Conservation (phyloP, 1,140 invertebrate genomes). For the Coelopa frigida region DNA sequence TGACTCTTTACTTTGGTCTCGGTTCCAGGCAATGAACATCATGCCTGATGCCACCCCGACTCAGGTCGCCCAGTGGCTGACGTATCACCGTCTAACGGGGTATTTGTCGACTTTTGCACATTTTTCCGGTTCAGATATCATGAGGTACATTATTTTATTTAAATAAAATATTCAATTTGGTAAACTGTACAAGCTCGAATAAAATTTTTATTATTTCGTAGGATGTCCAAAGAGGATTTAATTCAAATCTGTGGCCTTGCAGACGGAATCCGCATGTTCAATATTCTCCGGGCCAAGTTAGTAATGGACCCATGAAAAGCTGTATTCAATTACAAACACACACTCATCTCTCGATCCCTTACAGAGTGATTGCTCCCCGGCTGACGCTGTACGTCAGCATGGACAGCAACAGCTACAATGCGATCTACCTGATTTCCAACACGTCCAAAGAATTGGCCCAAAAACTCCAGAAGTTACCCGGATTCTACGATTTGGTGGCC, state of each 20-base stretch:
- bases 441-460: conserved; percentile 58
- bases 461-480: conserved; percentile 52
- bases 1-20: conserved; percentile 6
- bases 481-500: conserved; percentile 39
- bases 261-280: conserved; percentile 84
- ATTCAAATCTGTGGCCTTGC: conserved; percentile 90
- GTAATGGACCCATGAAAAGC: conserved; percentile 24
- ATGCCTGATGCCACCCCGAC: conserved; percentile 54
- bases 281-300: conserved; percentile 75
- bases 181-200: neutral
- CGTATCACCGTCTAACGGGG: conserved; percentile 65
- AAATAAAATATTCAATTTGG: neutral
- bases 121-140: conserved; percentile 81
- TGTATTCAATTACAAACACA: neutral
- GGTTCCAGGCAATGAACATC: conserved; percentile 35
- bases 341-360: neutral
- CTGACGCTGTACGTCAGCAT: conserved; percentile 73
- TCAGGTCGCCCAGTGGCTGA: conserved; percentile 76
- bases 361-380: conserved; percentile 63
- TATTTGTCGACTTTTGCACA: conserved; percentile 70
- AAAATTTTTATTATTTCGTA: conserved; percentile 24
- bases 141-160: conserved; percentile 44
- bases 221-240: conserved; percentile 79
- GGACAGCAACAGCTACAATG: conserved; percentile 63
- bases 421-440: conserved; percentile 66